Percentiles rank a stretch among this genome's conserved stretches.
phyloP scores from a whole-genome alignment of 2,113 vertebrate genomes.

The Aplodontia rufa region DNA sequence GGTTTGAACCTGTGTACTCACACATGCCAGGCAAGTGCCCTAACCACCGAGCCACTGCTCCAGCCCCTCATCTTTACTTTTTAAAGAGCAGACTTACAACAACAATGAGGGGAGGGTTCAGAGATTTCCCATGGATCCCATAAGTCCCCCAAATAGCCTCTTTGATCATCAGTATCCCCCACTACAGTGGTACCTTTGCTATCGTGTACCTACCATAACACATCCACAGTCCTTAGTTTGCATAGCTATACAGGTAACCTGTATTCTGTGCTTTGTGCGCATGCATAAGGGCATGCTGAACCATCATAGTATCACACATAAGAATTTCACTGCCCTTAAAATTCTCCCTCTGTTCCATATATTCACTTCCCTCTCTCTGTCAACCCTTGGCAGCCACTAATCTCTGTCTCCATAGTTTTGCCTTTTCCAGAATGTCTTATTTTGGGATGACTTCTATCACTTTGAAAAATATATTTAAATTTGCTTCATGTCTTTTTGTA shows the following conservation, averaged over 20 bases:
- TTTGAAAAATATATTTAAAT: neutral
- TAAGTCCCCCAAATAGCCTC: accelerated
- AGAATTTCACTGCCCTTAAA: neutral
- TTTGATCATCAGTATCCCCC: too few relatives aligned
- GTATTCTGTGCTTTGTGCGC: neutral
- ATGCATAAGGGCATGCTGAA: neutral
- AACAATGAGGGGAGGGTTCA: neutral
- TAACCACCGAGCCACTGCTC: too few relatives aligned
- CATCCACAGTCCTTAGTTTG: neutral
- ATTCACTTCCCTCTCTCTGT: neutral
- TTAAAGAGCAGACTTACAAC: neutral
- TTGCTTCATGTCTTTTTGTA: neutral
- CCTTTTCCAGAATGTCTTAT: neutral
- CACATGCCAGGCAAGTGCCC: too few relatives aligned
- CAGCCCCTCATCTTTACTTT: neutral
- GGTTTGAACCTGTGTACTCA: too few relatives aligned
- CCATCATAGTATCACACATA: neutral
- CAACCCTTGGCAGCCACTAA: neutral
- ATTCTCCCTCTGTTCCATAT: neutral
- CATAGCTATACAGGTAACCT: neutral
- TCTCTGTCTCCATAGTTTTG: neutral
- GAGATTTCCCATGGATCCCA: neutral
- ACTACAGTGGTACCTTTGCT: neutral
- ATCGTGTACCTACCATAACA: neutral
- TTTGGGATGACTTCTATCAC: neutral